phyloP scores from a whole-genome alignment of 2,113 vertebrate genomes.

The Ailurus styani region DNA sequence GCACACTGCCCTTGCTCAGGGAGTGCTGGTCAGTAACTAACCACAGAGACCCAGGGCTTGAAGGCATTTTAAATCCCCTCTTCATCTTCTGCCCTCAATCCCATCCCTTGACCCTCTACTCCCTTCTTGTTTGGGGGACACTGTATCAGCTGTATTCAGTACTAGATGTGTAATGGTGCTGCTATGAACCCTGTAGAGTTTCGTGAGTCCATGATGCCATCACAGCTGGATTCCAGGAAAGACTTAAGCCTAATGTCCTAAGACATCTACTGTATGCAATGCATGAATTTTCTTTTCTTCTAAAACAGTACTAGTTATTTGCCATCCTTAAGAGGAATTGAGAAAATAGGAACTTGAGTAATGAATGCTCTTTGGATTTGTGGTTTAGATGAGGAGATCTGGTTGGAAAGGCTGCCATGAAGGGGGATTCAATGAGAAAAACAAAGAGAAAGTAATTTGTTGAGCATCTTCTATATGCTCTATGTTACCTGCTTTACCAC shows the following conservation, averaged over 20 bases:
- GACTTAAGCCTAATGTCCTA: background rate
- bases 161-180: background rate
- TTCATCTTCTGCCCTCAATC: background rate
- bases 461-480: background rate
- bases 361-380: background rate
- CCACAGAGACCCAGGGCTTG: background rate
- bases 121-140: background rate
- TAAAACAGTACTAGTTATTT: background rate
- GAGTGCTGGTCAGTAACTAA: background rate
- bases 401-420: background rate
- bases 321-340: background rate
- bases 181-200: background rate
- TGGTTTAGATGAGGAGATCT: background rate
- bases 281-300: background rate
- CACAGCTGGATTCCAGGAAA: background rate
- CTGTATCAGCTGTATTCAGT: accelerated
- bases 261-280: background rate
- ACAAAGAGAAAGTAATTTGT: background rate
- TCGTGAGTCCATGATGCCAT: background rate
- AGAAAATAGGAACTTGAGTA: background rate
- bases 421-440: background rate
- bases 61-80: background rate
- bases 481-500: background rate
- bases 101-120: background rate
- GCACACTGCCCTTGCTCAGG: no score